Percentiles rank a stretch among this genome's conserved stretches.
phyloP scores from a whole-genome alignment of 2,797 vertebrate species.

The Enteromius thamalakanensis region DNA sequence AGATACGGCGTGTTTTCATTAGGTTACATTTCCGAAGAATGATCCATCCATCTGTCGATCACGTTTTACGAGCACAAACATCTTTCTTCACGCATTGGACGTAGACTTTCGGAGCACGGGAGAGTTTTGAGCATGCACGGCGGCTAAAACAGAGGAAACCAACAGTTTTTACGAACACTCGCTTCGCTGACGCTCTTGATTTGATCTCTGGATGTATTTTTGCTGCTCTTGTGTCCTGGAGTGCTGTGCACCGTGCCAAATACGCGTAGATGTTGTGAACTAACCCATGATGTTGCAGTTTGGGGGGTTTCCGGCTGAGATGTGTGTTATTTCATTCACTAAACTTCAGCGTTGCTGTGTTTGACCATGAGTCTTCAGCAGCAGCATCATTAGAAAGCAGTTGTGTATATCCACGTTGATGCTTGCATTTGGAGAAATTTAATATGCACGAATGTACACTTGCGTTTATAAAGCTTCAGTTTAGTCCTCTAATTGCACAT shows the following conservation, averaged over 20 bases:
- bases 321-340: background rate
- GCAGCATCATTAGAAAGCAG: constrained; percentile 5
- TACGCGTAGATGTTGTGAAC: background rate
- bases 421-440: background rate
- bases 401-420: background rate
- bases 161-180: constrained; percentile 40
- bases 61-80: background rate
- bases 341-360: constrained; percentile 19
- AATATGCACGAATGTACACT: background rate
- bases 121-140: constrained; percentile 33
- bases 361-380: background rate
- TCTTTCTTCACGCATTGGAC: constrained; percentile 16
- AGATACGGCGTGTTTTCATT: constrained; percentile 51
- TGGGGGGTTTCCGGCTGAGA: background rate
- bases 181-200: background rate
- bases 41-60: constrained; percentile 8
- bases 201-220: constrained; percentile 29
- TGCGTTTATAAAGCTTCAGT: background rate
- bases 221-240: background rate
- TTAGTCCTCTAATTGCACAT: background rate
- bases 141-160: constrained; percentile 13
- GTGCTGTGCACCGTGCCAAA: constrained; percentile 14
- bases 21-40: constrained; percentile 44
- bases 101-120: constrained; percentile 33
- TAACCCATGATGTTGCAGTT: constrained; percentile 23